Evolutionary conservation across 2,797 vertebrate species (phyloP).

Genomic region (Peromyscus nudipes): DNA sequence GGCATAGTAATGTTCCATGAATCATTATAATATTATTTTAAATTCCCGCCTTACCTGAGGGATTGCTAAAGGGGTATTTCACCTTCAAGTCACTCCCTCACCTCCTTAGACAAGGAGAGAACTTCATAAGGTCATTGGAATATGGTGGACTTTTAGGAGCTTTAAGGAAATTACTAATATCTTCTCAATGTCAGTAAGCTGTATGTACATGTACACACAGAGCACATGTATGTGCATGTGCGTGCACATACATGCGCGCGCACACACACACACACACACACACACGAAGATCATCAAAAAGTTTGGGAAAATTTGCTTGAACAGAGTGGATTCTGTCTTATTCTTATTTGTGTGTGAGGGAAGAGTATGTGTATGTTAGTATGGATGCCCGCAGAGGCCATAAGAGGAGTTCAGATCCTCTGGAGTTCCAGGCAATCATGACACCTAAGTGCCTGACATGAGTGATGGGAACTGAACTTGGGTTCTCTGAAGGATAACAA

Average conservation of each 20-base stretch:
- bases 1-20: constrained; percentile 83
- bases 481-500: background rate
- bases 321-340: background rate
- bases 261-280: too few relatives aligned
- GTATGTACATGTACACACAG: background rate
- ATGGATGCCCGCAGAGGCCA: background rate
- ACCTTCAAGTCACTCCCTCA: constrained; percentile 77
- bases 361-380: background rate
- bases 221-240: background rate
- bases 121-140: constrained; percentile 73
- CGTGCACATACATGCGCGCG: too few relatives aligned
- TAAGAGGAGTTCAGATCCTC: background rate
- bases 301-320: background rate
- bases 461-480: background rate
- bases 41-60: constrained; percentile 80
- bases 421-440: background rate
- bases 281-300: background rate
- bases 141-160: constrained; percentile 35
- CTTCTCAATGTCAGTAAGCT: background rate
- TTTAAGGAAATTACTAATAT: constrained; percentile 61
- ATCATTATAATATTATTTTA: constrained; percentile 86
- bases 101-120: constrained; percentile 50
- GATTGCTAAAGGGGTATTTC: constrained; percentile 80
- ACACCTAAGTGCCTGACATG: background rate
- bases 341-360: background rate